A percentile compares a stretch with the other conserved stretches of the same genome.
Conservation (phyloP, 2,888 invertebrate genomes). For the Chloromyia formosa region DNA sequence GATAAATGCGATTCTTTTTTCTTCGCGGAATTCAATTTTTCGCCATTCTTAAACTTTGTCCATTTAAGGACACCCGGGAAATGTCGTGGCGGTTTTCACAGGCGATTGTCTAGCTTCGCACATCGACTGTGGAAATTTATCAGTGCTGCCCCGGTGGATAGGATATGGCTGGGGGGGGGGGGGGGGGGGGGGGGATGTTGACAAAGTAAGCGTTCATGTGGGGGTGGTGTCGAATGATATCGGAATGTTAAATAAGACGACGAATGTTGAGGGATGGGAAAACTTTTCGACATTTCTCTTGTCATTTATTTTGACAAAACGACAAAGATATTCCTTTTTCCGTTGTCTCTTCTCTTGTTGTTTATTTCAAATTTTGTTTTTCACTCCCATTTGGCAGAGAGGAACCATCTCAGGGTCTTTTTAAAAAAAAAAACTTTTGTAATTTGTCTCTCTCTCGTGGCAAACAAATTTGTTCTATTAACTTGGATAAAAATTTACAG, state of each 20-base stretch:
- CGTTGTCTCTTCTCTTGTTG: not conserved
- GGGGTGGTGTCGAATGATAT: not conserved
- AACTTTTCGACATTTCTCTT: slow-evolving; percentile 33
- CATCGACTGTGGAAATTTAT: not conserved
- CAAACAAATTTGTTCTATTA: slow-evolving; percentile 18
- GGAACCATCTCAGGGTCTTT: not conserved
- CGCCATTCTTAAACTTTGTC: slow-evolving; percentile 4
- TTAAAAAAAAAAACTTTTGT: slow-evolving; percentile 10
- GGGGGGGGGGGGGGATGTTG: not conserved
- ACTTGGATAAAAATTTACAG: slow-evolving; percentile 9
- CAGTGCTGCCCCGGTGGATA: not conserved
- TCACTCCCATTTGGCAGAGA: not conserved
- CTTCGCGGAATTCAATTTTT: not conserved
- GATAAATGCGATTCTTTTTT: slow-evolving; percentile 4
- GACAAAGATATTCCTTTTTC: slow-evolving; percentile 12
- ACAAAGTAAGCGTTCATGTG: not conserved
- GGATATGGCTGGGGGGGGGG: not conserved
- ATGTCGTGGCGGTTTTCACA: not conserved
- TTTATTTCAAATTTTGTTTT: not conserved
- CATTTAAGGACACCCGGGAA: not conserved
- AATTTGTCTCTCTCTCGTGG: slow-evolving; percentile 15
- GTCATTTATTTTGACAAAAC: slow-evolving; percentile 37
- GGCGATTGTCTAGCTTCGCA: not conserved
- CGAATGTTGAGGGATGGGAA: not conserved
- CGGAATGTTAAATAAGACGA: slow-evolving; percentile 1